Evolutionary conservation across 2,113 vertebrate species (phyloP).

Genomic region (Gorsachius goisagi): DNA sequence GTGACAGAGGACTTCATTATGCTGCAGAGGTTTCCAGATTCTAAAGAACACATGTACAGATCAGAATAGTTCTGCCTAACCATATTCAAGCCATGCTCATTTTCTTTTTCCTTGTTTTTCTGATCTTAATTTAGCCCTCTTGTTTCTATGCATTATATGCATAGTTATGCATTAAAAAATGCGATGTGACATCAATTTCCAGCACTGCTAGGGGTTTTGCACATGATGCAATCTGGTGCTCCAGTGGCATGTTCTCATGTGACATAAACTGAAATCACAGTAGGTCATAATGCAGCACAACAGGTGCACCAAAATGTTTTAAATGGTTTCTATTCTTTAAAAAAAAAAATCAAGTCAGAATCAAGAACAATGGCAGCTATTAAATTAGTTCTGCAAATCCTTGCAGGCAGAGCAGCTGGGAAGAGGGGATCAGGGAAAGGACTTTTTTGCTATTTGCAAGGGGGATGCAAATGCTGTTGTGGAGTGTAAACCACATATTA

Average conservation of each 20-base stretch:
- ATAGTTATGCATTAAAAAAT: neutral
- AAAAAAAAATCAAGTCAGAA: conserved; percentile 37
- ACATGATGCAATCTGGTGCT: conserved; percentile 8
- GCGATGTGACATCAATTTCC: conserved; percentile 13
- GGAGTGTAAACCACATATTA: conserved; percentile 29
- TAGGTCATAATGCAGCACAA: conserved; percentile 58
- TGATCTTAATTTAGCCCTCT: neutral
- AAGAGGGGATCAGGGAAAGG: neutral
- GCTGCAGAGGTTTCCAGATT: neutral
- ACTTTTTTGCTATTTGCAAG: conserved; percentile 38
- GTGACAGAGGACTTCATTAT: neutral
- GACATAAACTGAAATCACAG: conserved; percentile 65
- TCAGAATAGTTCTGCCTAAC: neutral
- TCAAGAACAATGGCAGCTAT: conserved; percentile 67
- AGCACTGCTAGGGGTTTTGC: conserved; percentile 34
- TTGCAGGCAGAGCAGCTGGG: conserved; percentile 64
- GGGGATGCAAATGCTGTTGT: conserved; percentile 41
- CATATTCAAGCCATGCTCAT: neutral
- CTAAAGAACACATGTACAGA: neutral
- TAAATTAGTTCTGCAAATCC: conserved; percentile 63
- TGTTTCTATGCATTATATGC: neutral
- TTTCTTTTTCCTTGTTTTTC: neutral
- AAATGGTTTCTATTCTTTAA: conserved; percentile 41
- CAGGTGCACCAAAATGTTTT: conserved; percentile 69
- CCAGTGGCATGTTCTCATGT: conserved; percentile 55